phyloP scores from a whole-genome alignment of 1,140 invertebrate species.

The Neoseiulus cucumeris region DNA sequence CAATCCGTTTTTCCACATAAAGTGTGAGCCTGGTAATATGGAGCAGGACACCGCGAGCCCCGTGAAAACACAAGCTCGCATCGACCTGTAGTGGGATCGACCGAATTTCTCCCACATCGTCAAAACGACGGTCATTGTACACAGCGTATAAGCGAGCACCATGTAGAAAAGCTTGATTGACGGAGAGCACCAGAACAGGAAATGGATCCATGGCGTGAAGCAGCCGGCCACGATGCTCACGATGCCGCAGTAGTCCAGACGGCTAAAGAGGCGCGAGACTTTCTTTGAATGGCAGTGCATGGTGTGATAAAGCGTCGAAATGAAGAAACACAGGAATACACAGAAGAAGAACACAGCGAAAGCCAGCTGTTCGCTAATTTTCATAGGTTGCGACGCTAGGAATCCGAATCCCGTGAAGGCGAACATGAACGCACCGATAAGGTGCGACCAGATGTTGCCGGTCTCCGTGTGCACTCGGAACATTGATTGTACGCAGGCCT shows the following conservation, averaged over 20 bases:
- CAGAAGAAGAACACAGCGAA: constrained; percentile 13
- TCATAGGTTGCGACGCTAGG: constrained; percentile 9
- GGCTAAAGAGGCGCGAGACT: constrained; percentile 10
- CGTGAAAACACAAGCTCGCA: constrained; percentile 25
- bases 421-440: constrained; percentile 20
- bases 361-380: constrained; percentile 8
- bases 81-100: constrained; percentile 29
- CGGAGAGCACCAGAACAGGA: constrained; percentile 11
- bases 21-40: not conserved
- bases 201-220: constrained; percentile 15
- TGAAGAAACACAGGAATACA: constrained; percentile 14
- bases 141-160: constrained; percentile 30
- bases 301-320: constrained; percentile 14
- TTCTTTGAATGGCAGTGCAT: constrained; percentile 20
- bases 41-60: constrained; percentile 6
- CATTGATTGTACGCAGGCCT: constrained; percentile 18
- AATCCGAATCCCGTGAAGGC: constrained; percentile 14
- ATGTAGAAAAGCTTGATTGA: constrained; percentile 14
- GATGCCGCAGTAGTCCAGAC: constrained; percentile 14
- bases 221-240: constrained; percentile 13
- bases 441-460: constrained; percentile 22
- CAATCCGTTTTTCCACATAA: not conserved
- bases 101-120: constrained; percentile 36
- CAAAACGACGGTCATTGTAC: constrained; percentile 32
- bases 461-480: constrained; percentile 22